Percentiles rank a stretch among this genome's conserved stretches.
Evolutionary conservation across 2,888 invertebrate genomes (phyloP).

Genomic region (Pinctada fucata): DNA sequence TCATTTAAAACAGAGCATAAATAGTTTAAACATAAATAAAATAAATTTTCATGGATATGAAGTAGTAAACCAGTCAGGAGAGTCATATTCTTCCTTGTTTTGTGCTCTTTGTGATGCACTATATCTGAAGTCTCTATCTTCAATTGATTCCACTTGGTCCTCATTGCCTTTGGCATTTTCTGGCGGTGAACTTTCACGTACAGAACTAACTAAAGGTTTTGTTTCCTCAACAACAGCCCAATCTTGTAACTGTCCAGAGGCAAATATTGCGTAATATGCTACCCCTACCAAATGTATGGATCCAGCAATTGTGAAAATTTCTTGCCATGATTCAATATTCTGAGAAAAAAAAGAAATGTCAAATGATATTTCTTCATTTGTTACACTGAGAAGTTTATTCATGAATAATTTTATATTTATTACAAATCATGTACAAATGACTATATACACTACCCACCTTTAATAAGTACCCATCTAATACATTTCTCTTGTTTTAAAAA

Average conservation of each 20-base stretch:
- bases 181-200: constrained; percentile 5
- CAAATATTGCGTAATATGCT: constrained; percentile 59
- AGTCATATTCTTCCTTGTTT: neutral
- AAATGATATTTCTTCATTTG: no score
- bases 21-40: no score
- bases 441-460: no score
- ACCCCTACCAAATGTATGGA: constrained; percentile 62
- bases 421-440: no score
- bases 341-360: constrained; percentile 25
- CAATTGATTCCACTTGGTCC: neutral
- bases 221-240: constrained; percentile 49
- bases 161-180: neutral
- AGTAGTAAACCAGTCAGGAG: constrained; percentile 17
- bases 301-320: constrained; percentile 57
- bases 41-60: neutral
- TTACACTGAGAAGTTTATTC: no score
- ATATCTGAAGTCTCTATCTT: neutral
- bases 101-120: neutral
- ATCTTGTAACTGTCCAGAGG: constrained; percentile 58
- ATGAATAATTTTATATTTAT: no score
- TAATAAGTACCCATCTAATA: no score
- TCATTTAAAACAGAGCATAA: no score
- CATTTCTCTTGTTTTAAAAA: no score
- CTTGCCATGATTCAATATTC: constrained; percentile 51
- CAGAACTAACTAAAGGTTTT: neutral